Conservation (phyloP, 2,113 vertebrate genomes). For the Dipodomys stephensi region DNA sequence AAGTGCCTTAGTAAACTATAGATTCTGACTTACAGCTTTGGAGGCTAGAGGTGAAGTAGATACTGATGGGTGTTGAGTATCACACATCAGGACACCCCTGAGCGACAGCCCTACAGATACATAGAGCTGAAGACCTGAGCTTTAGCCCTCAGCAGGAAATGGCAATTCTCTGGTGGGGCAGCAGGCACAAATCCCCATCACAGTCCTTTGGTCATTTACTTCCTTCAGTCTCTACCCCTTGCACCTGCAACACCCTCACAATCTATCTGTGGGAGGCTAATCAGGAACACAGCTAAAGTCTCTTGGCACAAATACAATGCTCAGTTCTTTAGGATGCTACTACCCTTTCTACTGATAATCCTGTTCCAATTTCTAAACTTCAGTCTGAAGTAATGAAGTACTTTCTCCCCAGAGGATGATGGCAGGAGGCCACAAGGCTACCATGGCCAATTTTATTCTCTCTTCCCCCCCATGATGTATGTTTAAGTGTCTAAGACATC, state of each 20-base stretch:
- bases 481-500: slow-evolving; percentile 1
- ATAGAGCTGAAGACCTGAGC: too few relatives aligned
- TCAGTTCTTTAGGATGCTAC: background rate
- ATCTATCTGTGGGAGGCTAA: background rate
- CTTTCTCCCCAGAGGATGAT: background rate
- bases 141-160: background rate
- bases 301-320: background rate
- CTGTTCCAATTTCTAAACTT: background rate
- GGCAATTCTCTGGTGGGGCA: rapidly evolving
- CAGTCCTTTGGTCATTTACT: too few relatives aligned
- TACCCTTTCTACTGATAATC: background rate
- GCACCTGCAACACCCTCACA: background rate
- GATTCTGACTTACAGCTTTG: background rate
- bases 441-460: background rate
- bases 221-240: background rate
- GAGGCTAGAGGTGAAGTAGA: background rate
- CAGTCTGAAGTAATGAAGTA: background rate
- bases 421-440: background rate
- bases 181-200: background rate
- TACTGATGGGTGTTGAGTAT: background rate
- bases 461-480: background rate
- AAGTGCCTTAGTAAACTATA: background rate
- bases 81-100: background rate
- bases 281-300: background rate
- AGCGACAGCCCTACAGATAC: too few relatives aligned